Evolutionary conservation across 35 echinoderm and acorn worm genomes (phyloP), one percentile per base, ranked within the genome.

Genomic region (Ophiothrix spiculata): DNA sequence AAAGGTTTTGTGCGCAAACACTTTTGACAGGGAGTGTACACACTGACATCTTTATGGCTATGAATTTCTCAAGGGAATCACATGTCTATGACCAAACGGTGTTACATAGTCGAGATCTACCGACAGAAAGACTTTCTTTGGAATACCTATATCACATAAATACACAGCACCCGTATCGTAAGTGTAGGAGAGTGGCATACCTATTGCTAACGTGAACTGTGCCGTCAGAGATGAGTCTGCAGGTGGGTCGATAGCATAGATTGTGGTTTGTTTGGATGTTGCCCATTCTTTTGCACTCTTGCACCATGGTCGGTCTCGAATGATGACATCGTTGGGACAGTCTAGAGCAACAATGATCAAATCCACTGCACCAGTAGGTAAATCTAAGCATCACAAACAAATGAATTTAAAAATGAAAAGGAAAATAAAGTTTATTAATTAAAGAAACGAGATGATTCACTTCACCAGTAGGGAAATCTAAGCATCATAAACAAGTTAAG

Each of bases 91-190:
- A 33, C 87, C 84, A 75, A 93, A 93, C 21, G 92, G 92, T 0
- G 83, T 81, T 28, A 80, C 40, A 56, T 89, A 93, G 10, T 88
- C 39, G 29, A 93, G 69, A 19, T 83, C 92, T 40, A 78, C 39
- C 0, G 39, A 21, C n/a, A 39, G 45, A 69, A 93, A 89, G 10
- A 83, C 92, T 76, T 93, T 89, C 63, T 78, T 81, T 39, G 92
- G 87, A 35, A 93, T 89, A n/a, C 92, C 92, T 33, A 84, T 63
- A 56, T 88, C 87, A 40, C 92, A 89, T 0, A 93, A 82, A 54
- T 93, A 93, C 54, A 93, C 56, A 75, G 69, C 78, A 38, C 92
- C 92, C 0, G 77, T 38, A 32, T 85, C 84, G 35, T 89, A 46
- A 13, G 28, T 56, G 78, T 89, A 89, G 10, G 82, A 54, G 15